Conservation (phyloP, 2,888 invertebrate genomes). For the Lepetodrilus schrolli region DNA sequence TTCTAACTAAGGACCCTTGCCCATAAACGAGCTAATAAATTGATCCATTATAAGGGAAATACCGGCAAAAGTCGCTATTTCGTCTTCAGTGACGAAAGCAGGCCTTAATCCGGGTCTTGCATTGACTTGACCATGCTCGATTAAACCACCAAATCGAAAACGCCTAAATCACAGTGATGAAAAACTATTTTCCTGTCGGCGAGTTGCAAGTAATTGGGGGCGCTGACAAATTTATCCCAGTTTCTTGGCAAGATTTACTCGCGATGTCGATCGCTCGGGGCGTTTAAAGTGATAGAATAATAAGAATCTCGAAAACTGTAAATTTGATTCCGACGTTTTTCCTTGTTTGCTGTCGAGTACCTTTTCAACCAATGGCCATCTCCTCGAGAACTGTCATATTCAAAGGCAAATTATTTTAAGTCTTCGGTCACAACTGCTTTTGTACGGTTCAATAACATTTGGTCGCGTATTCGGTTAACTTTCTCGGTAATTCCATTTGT, state of each 20-base stretch:
- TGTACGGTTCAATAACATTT: conserved; percentile 37
- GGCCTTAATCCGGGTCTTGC: neutral
- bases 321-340: conserved; percentile 24
- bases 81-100: neutral
- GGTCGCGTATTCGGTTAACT: conserved; percentile 30
- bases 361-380: neutral
- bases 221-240: conserved; percentile 8
- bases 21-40: neutral
- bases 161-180: conserved; percentile 22
- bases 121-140: conserved; percentile 18
- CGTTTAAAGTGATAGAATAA: conserved; percentile 23
- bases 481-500: conserved; percentile 28
- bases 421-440: conserved; percentile 34
- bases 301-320: conserved; percentile 18
- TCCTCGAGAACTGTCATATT: neutral
- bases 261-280: conserved; percentile 14
- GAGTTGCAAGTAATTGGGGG: conserved; percentile 28
- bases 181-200: conserved; percentile 27
- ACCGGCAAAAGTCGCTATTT: neutral
- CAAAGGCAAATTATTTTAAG: neutral
- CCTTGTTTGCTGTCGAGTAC: neutral
- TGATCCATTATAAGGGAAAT: neutral
- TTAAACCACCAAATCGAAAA: conserved; percentile 26
- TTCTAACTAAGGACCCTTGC: conserved; percentile 13
- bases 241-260: conserved; percentile 21